These are phyloP conservation scores for Caerostris extrusa DNA, from an alignment of 1,140 invertebrate species.

Conservation along the genomic window DNA sequence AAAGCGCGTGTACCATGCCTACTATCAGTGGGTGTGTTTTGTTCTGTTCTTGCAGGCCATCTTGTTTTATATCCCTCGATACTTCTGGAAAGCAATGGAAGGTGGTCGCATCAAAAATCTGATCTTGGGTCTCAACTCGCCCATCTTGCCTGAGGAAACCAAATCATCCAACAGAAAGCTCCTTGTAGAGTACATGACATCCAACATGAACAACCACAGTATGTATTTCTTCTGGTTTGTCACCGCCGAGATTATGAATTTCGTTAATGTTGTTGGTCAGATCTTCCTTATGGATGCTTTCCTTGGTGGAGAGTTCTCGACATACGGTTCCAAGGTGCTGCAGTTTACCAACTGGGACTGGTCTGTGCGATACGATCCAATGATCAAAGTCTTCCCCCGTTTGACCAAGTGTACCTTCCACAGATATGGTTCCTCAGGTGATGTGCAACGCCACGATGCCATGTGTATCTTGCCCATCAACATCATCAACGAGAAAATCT, in stretches of 20 bases:
- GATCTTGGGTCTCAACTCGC: slow-evolving; percentile 82
- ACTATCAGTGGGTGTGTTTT: slow-evolving; percentile 81
- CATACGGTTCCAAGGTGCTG: slow-evolving; percentile 91
- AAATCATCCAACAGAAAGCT: slow-evolving; percentile 81
- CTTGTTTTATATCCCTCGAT: slow-evolving; percentile 79
- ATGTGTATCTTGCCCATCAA: slow-evolving; percentile 88
- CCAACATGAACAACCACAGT: slow-evolving; percentile 91
- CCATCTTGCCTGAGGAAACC: slow-evolving; percentile 75
- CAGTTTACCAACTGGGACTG: slow-evolving; percentile 91
- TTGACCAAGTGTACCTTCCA: slow-evolving; percentile 95
- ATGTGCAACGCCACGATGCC: slow-evolving; percentile 83
- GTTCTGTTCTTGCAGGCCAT: slow-evolving; percentile 80
- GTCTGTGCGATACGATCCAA: slow-evolving; percentile 83
- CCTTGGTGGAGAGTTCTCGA: slow-evolving; percentile 92
- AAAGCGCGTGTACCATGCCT: slow-evolving; percentile 80
- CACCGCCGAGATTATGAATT: slow-evolving; percentile 87
- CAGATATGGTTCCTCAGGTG: slow-evolving; percentile 91
- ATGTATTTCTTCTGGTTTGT: slow-evolving; percentile 90
- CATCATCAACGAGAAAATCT: slow-evolving; percentile 91
- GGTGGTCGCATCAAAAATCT: slow-evolving; percentile 84
- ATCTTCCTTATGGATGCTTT: slow-evolving; percentile 92
- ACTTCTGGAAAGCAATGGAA: slow-evolving; percentile 85
- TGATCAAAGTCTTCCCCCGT: slow-evolving; percentile 89
- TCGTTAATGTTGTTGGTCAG: slow-evolving; percentile 86
- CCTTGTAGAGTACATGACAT: slow-evolving; percentile 91